Evolutionary conservation across 2,888 invertebrate genomes (phyloP).

Genomic region (Acholoe squamosa): DNA sequence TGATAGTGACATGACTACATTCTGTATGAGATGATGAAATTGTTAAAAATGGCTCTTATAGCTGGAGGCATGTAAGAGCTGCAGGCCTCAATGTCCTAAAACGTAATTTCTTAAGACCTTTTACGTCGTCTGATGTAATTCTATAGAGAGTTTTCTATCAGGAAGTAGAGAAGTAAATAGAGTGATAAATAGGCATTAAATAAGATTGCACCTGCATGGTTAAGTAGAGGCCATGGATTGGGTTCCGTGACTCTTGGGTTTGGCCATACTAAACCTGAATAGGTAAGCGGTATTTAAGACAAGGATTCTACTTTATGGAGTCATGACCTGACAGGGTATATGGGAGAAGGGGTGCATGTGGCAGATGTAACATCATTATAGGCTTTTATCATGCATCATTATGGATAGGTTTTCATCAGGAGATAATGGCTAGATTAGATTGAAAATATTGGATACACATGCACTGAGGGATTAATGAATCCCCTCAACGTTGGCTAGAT

Average conservation of each 20-base stretch:
- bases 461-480: too few relatives aligned
- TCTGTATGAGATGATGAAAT: too few relatives aligned
- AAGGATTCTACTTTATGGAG: neutral
- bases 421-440: too few relatives aligned
- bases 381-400: too few relatives aligned
- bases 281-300: neutral
- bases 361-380: neutral
- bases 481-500: too few relatives aligned
- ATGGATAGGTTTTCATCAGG: too few relatives aligned
- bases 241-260: slow-evolving; percentile 4
- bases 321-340: neutral
- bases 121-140: neutral
- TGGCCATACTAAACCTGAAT: neutral
- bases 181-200: neutral
- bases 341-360: neutral
- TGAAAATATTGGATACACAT: too few relatives aligned
- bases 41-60: too few relatives aligned
- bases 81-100: too few relatives aligned
- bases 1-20: too few relatives aligned
- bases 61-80: neutral
- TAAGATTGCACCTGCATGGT: neutral
- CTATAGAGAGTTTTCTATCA: neutral
- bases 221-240: neutral
- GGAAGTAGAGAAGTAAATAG: neutral
- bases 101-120: too few relatives aligned